Evolutionary conservation across 2,888 invertebrate species (phyloP), one percentile per base, ranked within the genome.

Genomic region (Stenodera caucasica): DNA sequence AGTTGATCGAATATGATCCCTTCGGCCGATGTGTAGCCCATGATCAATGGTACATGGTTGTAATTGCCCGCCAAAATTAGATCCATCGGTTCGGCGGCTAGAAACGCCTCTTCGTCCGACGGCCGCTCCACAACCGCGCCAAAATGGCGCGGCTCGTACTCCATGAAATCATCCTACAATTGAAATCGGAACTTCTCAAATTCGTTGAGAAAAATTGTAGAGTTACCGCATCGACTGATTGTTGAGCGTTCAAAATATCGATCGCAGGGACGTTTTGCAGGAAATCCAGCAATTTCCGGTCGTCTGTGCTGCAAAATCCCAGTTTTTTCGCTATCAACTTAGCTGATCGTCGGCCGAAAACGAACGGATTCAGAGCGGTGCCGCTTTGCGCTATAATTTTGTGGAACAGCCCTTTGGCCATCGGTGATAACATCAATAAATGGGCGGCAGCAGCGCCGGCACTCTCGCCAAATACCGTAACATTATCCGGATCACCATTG

Each of bases 401-500:
- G 12, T 55, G 55, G 32, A 69, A 67, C 2, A 63, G 64, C 71
- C 78, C 78, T 67, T 78, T 81, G 1, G 83, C 75, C 71, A 82
- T 78, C 33, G 83, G 82, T 0, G 83, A 83, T 7, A 84, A 69
- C 68, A 81, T 78, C 68, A 84, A 76, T 59, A 79, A 81, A 63
- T 84, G 82, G 0, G 81, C 78, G 2, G 82, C 80, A 26, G 79
- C 80, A 6, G 77, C 82, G 0, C 84, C 84, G 1, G 84, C 83
- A 68, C 84, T 84, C 69, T 83, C 82, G 1, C 84, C 84, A 67
- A 84, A 82, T 11, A 84, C 75, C 0, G 84, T 84, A n/a, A n/a
- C n/a, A n/a, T n/a, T n/a, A n/a, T n/a, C n/a, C n/a, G n/a, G n/a
- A n/a, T n/a, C n/a, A n/a, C 75, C 75, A 35, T 61, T 58, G 55